A percentile compares a stretch with the other conserved stretches of the same genome.
Conservation (phyloP, 2,888 invertebrate species). For the Amiota communis region DNA sequence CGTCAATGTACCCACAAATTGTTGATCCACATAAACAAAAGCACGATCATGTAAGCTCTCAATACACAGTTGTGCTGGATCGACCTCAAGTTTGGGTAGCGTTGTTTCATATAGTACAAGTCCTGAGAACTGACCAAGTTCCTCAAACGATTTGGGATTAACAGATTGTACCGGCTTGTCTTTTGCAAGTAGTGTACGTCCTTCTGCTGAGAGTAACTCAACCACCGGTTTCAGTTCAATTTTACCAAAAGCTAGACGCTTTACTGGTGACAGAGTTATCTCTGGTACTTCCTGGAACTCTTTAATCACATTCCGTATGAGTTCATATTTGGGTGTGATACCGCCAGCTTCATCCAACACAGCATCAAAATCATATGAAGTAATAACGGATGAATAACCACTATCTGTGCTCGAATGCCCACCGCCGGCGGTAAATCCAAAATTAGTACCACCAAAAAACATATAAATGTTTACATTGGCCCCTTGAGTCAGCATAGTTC, state of each 20-base stretch:
- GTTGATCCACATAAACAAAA: slow-evolving; percentile 78
- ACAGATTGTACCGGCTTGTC: slow-evolving; percentile 45
- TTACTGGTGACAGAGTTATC: slow-evolving; percentile 73
- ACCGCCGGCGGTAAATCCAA: slow-evolving; percentile 80
- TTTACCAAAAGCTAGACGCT: slow-evolving; percentile 80
- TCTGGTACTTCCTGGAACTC: slow-evolving; percentile 76
- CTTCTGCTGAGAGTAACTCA: slow-evolving; percentile 60
- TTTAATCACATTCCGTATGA: slow-evolving; percentile 78
- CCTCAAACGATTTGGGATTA: slow-evolving; percentile 78
- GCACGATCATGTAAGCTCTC: slow-evolving; percentile 80
- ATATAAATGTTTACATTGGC: slow-evolving; percentile 89
- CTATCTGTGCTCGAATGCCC: slow-evolving; percentile 58
- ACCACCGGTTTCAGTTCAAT: slow-evolving; percentile 74
- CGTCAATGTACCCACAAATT: slow-evolving; percentile 74
- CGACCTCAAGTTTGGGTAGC: slow-evolving; percentile 69
- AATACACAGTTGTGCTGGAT: slow-evolving; percentile 74
- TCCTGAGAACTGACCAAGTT: slow-evolving; percentile 77
- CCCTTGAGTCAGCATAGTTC: slow-evolving; percentile 75
- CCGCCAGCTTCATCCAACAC: slow-evolving; percentile 92
- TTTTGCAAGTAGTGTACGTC: slow-evolving; percentile 55
- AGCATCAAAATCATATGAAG: slow-evolving; percentile 94
- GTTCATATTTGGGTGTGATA: slow-evolving; percentile 86
- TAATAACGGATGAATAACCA: slow-evolving; percentile 80
- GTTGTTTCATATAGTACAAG: slow-evolving; percentile 78
- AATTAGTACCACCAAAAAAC: slow-evolving; percentile 93